Base-by-base conservation (phyloP, 2,113 vertebrate genomes). In the Aptenodytes forsteri region DNA sequence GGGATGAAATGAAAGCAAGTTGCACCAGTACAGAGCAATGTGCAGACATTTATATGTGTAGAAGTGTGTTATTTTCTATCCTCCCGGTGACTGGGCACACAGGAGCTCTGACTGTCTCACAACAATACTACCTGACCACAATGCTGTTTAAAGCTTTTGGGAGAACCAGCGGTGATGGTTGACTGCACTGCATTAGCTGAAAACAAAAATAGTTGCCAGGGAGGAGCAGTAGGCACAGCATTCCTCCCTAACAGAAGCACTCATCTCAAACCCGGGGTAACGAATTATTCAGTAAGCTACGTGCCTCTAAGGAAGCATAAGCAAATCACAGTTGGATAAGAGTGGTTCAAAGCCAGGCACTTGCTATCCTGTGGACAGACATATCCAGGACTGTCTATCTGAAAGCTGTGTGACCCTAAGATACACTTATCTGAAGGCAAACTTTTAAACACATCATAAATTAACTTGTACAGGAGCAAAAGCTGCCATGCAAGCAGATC, bases 311-410 rank as follows among this genome's bases (percentile, higher is more conserved):
- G 80, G 89, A 87, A 90, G 93, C 72, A 49, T 56, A 93, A 93
- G 91, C 36, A 82, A 83, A 64, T 87, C 56, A 29, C 3, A 9
- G 87, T 3, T 46, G 61, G 71, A 5, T 79, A 42, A 89, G 50
- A 90, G 50, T 16, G 73, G 29, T 89, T 95, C 91, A 83, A 96
- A 96, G 94, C 42, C 70, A 76, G 61, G 14, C 54, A 9, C n/a
- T 93, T 94, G 75, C 71, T 87, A 12, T 76, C 96, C 78, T 87
- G 65, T n/a, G 77, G 91, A 83, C 55, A 90, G 95, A 85, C 30
- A 27, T 83, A 95, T 69, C 90, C 93, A 83, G 79, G 78, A 71
- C 61, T 52, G 23, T 71, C 78, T 86, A 2, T 67, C 59, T 92
- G 73, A 95, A 89, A 79, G 50, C 4, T 77, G 50, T 56, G 47